Base-by-base conservation (phyloP, 2,113 vertebrate genomes). In the Seriola rivoliana region DNA sequence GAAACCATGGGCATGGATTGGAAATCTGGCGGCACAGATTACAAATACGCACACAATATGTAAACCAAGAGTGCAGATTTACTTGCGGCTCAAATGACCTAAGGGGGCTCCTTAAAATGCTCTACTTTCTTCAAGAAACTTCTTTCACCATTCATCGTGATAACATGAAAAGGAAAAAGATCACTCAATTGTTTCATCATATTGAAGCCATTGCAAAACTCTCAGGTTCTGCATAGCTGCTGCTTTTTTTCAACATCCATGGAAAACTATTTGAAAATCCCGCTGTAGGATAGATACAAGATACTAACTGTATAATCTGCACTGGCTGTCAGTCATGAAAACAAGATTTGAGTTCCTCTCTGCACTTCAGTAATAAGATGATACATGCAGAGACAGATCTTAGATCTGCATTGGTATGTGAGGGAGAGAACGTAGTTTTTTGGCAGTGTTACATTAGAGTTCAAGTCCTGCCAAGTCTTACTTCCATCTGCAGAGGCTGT, bases 331-430 rank as follows among this genome's bases (percentile, higher is more conserved):
- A 90, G 83, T 86, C 87, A 87, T 84, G 40, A 68, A 59, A 85
- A 66, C 58, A 60, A 60, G 23, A 50, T 46, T 74, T 59, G 55
- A 65, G 44, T 78, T 85, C 64, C 40, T 82, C 17, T 46, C 68
- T 77, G 54, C 75, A 58, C 73, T 82, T 67, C 48, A 70, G 77
- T 64, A 40, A 75, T 84, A 60, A 71, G 63, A 55, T 58, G 62
- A 84, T 87, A 74, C 92, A 65, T 92, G 95, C 93, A 93, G 85
- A 84, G 93, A 88, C 94, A 94, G 85, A 93, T 93, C 89, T 84
- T 19, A 83, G 74, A 83, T 89, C 76, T 74, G 80, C 85, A 82
- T 42, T 88, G 95, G 94, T 94, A 95, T 95, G 93, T 86, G 88
- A 84, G 76, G 63, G 50, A 46, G 44, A 42, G 66, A 67, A 36